These are phyloP conservation scores for Gibbula magus DNA, from an alignment of 2,888 invertebrate species.

Conservation along the genomic window DNA sequence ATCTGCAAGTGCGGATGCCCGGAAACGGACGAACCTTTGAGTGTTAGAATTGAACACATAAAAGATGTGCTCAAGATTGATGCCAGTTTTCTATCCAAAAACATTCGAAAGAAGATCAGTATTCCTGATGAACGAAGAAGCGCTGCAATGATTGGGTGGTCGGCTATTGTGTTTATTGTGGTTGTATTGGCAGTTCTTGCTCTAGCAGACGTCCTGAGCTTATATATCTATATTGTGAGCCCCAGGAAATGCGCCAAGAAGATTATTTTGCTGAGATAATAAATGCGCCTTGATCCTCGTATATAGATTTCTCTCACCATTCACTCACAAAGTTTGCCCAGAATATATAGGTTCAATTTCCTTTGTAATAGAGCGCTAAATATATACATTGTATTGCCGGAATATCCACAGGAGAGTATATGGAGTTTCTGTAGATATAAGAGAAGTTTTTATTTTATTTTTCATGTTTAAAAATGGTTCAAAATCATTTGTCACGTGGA, in stretches of 20 bases:
- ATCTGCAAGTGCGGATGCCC: neutral
- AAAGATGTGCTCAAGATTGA: neutral
- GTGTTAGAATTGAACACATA: neutral
- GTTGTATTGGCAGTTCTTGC: neutral
- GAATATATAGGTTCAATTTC: too few relatives aligned
- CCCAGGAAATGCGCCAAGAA: neutral
- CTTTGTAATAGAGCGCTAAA: too few relatives aligned
- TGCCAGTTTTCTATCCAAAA: neutral
- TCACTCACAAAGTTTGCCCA: too few relatives aligned
- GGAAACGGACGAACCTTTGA: neutral
- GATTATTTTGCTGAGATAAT: too few relatives aligned
- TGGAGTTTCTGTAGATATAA: too few relatives aligned
- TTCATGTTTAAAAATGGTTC: too few relatives aligned
- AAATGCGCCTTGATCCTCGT: too few relatives aligned
- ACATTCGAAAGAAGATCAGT: neutral
- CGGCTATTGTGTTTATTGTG: neutral
- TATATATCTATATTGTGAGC: neutral
- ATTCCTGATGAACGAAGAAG: neutral
- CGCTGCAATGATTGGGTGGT: neutral
- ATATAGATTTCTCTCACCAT: too few relatives aligned
- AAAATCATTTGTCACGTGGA: too few relatives aligned
- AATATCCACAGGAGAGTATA: too few relatives aligned
- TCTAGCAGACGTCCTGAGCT: neutral
- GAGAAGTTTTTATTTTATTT: too few relatives aligned
- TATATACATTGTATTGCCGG: too few relatives aligned